These are phyloP conservation scores for Cheilosia variabilis DNA, from an alignment of 2,888 invertebrate genomes.

Conservation along the genomic window DNA sequence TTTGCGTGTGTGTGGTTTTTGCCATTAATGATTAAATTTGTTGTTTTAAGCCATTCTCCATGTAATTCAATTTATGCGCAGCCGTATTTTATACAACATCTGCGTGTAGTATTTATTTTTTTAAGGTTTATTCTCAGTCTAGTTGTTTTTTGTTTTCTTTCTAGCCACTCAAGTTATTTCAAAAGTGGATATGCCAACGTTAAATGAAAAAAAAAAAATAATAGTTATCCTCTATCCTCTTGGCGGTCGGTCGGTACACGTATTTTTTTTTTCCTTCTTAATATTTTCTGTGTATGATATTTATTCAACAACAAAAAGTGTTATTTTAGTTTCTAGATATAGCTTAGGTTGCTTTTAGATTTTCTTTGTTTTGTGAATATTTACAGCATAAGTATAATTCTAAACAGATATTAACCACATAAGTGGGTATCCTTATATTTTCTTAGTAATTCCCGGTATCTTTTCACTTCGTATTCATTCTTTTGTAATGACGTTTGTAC, in stretches of 20 bases:
- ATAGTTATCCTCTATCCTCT: slow-evolving; percentile 12
- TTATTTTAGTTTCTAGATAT: slow-evolving; percentile 28
- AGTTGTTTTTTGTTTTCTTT: slow-evolving; percentile 19
- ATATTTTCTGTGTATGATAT: slow-evolving; percentile 8
- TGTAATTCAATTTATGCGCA: slow-evolving; percentile 1
- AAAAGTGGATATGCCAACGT: background rate
- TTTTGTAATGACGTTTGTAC: slow-evolving; percentile 50
- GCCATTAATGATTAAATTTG: slow-evolving; percentile 4
- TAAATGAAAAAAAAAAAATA: background rate
- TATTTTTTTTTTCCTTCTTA: background rate
- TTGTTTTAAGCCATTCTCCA: slow-evolving; percentile 1
- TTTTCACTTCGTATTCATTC: slow-evolving; percentile 24
- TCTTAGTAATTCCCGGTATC: slow-evolving; percentile 58
- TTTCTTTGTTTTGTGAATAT: slow-evolving; percentile 40
- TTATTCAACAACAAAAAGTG: background rate
- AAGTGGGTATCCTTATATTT: slow-evolving; percentile 17
- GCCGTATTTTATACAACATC: slow-evolving; percentile 13
- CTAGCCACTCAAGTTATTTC: background rate
- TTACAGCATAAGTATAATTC: slow-evolving; percentile 44
- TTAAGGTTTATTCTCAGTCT: slow-evolving; percentile 39
- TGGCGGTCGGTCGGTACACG: background rate
- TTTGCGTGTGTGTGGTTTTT: background rate
- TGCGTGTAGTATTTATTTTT: background rate
- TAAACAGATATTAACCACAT: slow-evolving; percentile 13
- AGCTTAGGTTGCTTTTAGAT: slow-evolving; percentile 48